Percentiles rank a stretch among this genome's conserved stretches.
Conservation (phyloP, 2,113 vertebrate genomes). For the Podarcis raffonei region DNA sequence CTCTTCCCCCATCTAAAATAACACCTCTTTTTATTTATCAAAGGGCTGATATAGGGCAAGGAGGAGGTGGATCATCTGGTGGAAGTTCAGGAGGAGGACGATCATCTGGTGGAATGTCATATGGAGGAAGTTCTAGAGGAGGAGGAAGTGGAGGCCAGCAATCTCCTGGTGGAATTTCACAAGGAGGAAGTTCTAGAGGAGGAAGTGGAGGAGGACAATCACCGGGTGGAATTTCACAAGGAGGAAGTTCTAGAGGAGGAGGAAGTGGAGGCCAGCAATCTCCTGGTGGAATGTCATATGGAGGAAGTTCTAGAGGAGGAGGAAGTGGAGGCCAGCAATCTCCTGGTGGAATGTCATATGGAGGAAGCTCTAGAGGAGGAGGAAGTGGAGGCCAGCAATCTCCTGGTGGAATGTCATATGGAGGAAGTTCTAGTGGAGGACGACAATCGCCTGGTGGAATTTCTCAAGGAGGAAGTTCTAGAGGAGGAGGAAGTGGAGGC, state of each 20-base stretch:
- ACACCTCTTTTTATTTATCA: not conserved
- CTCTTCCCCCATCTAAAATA: not conserved
- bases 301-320: slow-evolving; percentile 7
- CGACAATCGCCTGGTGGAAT: not conserved
- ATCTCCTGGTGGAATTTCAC: not conserved
- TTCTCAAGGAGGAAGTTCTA: not conserved
- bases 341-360: not conserved
- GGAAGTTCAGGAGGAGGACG: slow-evolving; percentile 43
- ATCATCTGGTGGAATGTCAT: not conserved
- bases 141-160: slow-evolving; percentile 28
- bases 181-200: not conserved
- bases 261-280: not conserved
- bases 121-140: slow-evolving; percentile 12
- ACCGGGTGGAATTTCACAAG: not conserved
- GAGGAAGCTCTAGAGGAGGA: slow-evolving; percentile 28
- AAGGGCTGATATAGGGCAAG: slow-evolving; percentile 35
- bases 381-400: slow-evolving; percentile 10
- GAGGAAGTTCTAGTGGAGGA: not conserved
- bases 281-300: not conserved
- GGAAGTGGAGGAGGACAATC: not conserved
- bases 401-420: not conserved
- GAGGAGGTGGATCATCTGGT: slow-evolving; percentile 49
- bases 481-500: not conserved
- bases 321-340: not conserved
- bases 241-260: not conserved